Percentiles rank a stretch among this genome's conserved stretches.
Conservation (phyloP, 1,140 invertebrate species). For the Aphaenogaster rudis region DNA sequence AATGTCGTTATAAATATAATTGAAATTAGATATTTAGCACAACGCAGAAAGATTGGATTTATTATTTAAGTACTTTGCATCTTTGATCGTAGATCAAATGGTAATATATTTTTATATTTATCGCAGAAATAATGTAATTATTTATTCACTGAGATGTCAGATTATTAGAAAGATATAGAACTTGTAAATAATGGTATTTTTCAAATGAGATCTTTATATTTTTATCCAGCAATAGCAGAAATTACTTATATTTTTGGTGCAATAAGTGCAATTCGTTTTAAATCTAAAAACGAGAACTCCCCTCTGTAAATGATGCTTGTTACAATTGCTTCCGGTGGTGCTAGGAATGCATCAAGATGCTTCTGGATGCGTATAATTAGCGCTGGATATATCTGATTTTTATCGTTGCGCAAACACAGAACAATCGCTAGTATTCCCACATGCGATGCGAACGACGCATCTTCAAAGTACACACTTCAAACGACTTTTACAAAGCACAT, state of each 20-base stretch:
- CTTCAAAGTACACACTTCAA: constrained; percentile 6
- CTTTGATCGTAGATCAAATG: background rate
- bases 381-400: constrained; percentile 43
- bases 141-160: background rate
- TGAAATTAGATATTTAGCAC: background rate
- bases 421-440: constrained; percentile 27
- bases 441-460: constrained; percentile 10
- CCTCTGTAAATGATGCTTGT: background rate
- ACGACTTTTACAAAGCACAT: background rate
- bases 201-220: background rate
- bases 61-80: background rate
- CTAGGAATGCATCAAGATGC: constrained; percentile 29
- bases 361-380: constrained; percentile 35
- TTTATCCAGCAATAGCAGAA: background rate
- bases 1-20: background rate
- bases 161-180: background rate
- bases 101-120: background rate
- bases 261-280: constrained; percentile 2
- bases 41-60: background rate
- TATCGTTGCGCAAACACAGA: constrained; percentile 46
- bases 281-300: background rate
- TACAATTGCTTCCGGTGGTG: constrained; percentile 10
- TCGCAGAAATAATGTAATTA: background rate
- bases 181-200: background rate
- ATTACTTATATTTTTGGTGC: background rate